Conservation (phyloP, 1,140 invertebrate genomes). For the Odontomachus brunneus region DNA sequence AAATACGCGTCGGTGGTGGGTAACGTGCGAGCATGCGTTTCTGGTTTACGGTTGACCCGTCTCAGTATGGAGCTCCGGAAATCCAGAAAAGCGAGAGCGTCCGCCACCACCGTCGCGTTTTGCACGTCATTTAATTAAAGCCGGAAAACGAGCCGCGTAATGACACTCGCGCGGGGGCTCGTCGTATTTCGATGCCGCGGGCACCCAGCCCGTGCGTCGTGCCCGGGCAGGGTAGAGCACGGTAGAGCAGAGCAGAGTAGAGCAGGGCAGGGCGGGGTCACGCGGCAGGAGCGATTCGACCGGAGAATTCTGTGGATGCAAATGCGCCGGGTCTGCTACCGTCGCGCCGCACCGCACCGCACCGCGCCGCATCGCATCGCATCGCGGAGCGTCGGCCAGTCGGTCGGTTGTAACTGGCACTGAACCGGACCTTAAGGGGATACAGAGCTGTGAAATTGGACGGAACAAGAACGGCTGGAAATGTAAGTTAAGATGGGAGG, state of each 20-base stretch:
- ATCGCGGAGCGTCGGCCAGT: not conserved
- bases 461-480: constrained; percentile 40
- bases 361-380: too few species aligned
- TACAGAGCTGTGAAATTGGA: constrained; percentile 67
- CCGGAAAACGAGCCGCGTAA: constrained; percentile 72
- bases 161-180: constrained; percentile 60
- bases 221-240: too few species aligned
- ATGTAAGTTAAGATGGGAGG: constrained; percentile 49
- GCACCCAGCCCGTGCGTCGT: not conserved
- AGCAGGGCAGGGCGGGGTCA: not conserved
- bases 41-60: constrained; percentile 54
- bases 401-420: constrained; percentile 49
- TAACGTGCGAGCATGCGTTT: constrained; percentile 26
- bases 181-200: constrained; percentile 54
- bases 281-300: constrained; percentile 26
- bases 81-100: constrained; percentile 39
- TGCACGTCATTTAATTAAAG: constrained; percentile 72
- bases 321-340: constrained; percentile 13
- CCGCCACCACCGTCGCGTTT: constrained; percentile 34
- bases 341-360: too few species aligned
- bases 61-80: constrained; percentile 16
- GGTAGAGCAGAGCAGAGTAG: too few species aligned
- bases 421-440: constrained; percentile 44
- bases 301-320: constrained; percentile 41
- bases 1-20: constrained; percentile 12